Evolutionary conservation across 2,888 invertebrate genomes (phyloP), one percentile per base, ranked within the genome.

Genomic region (Trilocha varians): DNA sequence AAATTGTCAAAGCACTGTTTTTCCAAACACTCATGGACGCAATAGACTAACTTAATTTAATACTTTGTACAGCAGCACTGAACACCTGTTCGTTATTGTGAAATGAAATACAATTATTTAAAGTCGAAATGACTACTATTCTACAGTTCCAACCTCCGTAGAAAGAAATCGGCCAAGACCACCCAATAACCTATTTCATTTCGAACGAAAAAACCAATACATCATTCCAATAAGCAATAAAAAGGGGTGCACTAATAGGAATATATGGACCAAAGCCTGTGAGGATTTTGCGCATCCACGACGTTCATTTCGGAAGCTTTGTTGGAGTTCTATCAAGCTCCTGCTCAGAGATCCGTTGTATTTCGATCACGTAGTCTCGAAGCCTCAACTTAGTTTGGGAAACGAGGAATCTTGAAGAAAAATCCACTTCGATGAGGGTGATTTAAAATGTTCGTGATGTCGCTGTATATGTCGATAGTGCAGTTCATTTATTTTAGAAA

Each of bases 341-440:
- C 34, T 47, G 41, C 36, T 46, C 37, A 32, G 44, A 37, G 32
- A 9, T 36, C 33, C 16, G 16, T 14, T 2, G 47, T 55, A 55
- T 55, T 49, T 40, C 13, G 36, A 44, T 55, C 55, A 55, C 55
- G 55, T 55, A 46, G 8, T 32, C 38, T 37, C 39, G 40, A 45
- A 48, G 44, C 49, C 43, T 47, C 46, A 43, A 43, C 42, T 32
- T 42, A 46, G 55, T 47, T 47, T 50, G 25, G 25, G 25, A 25
- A 25, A 25, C 25, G 25, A 25, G 25, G 4, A 25, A 25, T 25
- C 25, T 25, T 25, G 8, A 25, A 25, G 25, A 25, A 25, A 34
- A 34, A 34, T 34, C 13, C 13, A 14, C 34, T 37, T 11, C 39
- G 40, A 42, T 34, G 37, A 16, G 39, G 41, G 16, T 34, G 13